Base-by-base conservation (phyloP, 2,113 vertebrate species). In the Coturnix japonica region DNA sequence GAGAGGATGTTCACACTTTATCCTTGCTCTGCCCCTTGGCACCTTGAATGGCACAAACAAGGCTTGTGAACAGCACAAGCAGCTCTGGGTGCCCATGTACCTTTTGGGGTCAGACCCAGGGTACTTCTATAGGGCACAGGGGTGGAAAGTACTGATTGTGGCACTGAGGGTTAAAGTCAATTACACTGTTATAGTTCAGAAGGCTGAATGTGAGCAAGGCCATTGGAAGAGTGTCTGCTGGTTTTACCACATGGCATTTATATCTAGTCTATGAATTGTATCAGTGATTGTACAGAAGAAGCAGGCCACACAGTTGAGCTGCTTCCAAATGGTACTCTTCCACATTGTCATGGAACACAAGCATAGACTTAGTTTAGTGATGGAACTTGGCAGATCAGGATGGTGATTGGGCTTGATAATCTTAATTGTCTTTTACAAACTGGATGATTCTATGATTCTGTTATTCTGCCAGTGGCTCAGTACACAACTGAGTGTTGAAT, bases 1-100 rank as follows among this genome's bases (percentile, higher is more conserved):
- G 81, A 93, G 61, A 30, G 6, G 35, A 69, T 89, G 84, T 92
- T 91, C 64, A n/a, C 81, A 61, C 49, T 87, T 93, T 91, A 89
- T 89, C 53, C 57, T 69, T 60, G 11, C 54, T 87, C 64, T 93
- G 49, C 74, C n/a, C 63, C 86, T 87, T 66, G 0, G 2, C 26
- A 26, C 43, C 77, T 20, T 53, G 66, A 93, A 72, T 22, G 23
- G 77, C 44, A 69, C 25, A 47, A 67, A 56, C 0, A 16, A 61
- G 61, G 63, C n/a, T 79, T 79, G 74, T 75, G 86, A 89, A 75
- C 57, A 54, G 41, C 35, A 13, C 2, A 3, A 19, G 44, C 81
- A 84, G 26, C 57, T 28, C 51, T 60, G 65, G n/a, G 73, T 25
- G 44, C 53, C 65, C 41, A 63, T 41, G 9, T 22, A 18, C 57